Evolutionary conservation across 2,888 invertebrate genomes (phyloP), one percentile per base, ranked within the genome.

Genomic region (Andricus curvator): DNA sequence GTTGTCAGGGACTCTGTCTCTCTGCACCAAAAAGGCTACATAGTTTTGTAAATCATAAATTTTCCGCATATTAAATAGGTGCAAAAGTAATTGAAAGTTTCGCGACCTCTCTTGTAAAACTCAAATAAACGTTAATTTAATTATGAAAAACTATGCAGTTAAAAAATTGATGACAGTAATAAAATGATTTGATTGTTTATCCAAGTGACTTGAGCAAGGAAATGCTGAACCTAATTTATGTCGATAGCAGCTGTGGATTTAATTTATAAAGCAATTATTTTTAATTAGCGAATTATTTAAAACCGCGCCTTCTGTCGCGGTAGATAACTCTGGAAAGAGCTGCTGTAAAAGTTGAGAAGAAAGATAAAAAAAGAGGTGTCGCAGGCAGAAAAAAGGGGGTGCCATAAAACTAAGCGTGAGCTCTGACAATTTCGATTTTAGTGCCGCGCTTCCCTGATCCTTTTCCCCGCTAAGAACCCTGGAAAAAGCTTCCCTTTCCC

Each of bases 371-470:
- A 79, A 64, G 80, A 66, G 84, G 48, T 41, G 76, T 81, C 81
- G 83, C 79, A 80, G 81, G 80, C 66, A 80, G 82, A 82, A 84
- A 88, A 89, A 89, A 81, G 84, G 82, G 83, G 82, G 83, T 79
- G 89, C 88, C 89, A 88, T 91, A 90, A 91, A 91, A 90, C 90
- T 89, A 89, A 90, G 88, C 89, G 88, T 88, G 87, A 88, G 87
- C 88, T 88, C 89, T 89, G 89, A 91, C 90, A 90, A 90, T 91
- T 91, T 90, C 89, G 91, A 91, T 91, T 91, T 91, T 89, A 90
- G 88, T 90, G 87, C 86, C 89, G 88, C 87, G 84, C 87, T 86
- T 85, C 84, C 85, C 87, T 86, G 89, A 88, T 89, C 88, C 88
- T 86, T 84, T 87, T 83, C 87, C 86, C 82, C 83, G 37, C 83